phyloP scores from a whole-genome alignment of 2,888 invertebrate species.

The Phaedon cochleariae region DNA sequence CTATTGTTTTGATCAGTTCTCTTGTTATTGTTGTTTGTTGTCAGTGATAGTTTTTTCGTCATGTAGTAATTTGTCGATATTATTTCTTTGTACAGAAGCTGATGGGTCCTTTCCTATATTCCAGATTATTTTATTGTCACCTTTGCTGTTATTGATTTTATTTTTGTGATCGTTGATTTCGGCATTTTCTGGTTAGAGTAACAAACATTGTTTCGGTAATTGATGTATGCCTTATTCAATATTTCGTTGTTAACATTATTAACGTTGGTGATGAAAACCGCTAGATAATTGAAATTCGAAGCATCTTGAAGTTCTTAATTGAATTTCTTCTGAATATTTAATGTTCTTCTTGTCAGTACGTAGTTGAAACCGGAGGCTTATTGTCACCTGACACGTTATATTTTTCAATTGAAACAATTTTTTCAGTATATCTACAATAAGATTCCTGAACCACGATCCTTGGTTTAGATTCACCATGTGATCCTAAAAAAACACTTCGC shows the following conservation, averaged over 20 bases:
- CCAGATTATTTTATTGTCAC: neutral
- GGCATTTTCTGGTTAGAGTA: neutral
- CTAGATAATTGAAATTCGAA: too few relatives aligned
- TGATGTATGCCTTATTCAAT: slow-evolving; percentile 1
- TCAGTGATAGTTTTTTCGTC: neutral
- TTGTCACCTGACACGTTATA: too few relatives aligned
- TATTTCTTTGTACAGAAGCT: neutral
- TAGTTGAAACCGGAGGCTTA: too few relatives aligned
- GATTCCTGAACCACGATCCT: too few relatives aligned
- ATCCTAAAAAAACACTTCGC: too few relatives aligned
- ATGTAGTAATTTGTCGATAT: neutral
- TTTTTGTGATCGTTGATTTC: neutral
- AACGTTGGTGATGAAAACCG: too few relatives aligned
- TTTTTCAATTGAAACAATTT: too few relatives aligned
- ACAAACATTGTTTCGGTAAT: neutral
- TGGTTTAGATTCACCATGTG: too few relatives aligned
- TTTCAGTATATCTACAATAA: too few relatives aligned
- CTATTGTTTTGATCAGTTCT: neutral
- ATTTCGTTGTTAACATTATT: neutral
- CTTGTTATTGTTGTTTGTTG: neutral
- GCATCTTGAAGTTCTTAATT: too few relatives aligned
- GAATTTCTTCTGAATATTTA: too few relatives aligned
- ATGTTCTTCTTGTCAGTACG: too few relatives aligned
- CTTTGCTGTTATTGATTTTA: neutral
- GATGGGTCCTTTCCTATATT: slow-evolving; percentile 7